phyloP scores from a whole-genome alignment of 2,797 vertebrate species.

The Tokudaia muenninki region DNA sequence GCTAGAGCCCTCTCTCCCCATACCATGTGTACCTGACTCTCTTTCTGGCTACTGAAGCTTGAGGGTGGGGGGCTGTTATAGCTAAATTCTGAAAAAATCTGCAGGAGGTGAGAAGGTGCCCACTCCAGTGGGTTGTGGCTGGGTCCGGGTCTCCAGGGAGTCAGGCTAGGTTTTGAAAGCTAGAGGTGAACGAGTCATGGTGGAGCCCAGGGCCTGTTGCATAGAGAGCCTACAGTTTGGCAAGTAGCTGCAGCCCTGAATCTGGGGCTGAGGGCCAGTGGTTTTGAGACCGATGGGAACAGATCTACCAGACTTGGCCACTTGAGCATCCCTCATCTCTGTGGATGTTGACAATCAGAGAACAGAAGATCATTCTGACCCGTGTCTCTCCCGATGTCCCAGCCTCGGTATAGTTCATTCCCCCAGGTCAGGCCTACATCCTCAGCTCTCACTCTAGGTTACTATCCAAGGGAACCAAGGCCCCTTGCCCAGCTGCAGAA shows the following conservation, averaged over 20 bases:
- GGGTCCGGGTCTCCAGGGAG: background rate
- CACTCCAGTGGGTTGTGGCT: too few relatives aligned
- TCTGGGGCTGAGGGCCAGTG: background rate
- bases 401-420: background rate
- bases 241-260: background rate
- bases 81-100: background rate
- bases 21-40: background rate
- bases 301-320: background rate
- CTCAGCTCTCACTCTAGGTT: constrained; percentile 24
- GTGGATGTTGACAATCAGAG: background rate
- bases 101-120: background rate
- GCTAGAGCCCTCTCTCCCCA: background rate
- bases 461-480: background rate
- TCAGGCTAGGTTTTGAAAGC: background rate
- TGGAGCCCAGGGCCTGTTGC: background rate
- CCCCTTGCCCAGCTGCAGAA: constrained; percentile 75
- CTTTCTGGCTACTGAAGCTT: background rate
- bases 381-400: background rate
- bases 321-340: background rate
- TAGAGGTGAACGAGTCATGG: background rate
- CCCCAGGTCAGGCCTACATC: background rate
- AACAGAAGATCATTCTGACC: background rate
- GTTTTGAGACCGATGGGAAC: constrained; percentile 2
- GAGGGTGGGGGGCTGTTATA: background rate
- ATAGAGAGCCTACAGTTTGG: background rate